phyloP scores from a whole-genome alignment of 2,888 invertebrate species.

The Alsophila aescularia region DNA sequence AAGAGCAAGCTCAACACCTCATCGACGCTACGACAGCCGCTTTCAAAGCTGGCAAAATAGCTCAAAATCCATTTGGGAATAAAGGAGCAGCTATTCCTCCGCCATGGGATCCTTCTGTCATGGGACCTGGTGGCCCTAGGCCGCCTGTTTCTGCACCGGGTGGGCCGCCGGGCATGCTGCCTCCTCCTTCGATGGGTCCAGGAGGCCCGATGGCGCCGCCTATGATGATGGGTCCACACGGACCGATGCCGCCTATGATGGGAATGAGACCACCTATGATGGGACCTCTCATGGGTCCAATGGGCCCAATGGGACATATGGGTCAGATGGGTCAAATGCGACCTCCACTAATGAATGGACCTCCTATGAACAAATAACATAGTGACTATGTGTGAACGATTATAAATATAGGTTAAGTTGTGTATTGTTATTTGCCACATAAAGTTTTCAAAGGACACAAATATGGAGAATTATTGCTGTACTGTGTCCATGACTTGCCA shows the following conservation, averaged over 20 bases:
- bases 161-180: slow-evolving; percentile 87
- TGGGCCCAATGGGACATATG: slow-evolving; percentile 89
- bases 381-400: slow-evolving; percentile 59
- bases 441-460: no score
- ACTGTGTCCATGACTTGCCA: not conserved
- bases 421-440: slow-evolving; percentile 1
- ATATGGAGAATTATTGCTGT: not conserved
- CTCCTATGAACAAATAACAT: slow-evolving; percentile 49
- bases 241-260: slow-evolving; percentile 88
- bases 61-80: slow-evolving; percentile 94
- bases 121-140: slow-evolving; percentile 82
- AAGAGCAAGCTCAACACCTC: slow-evolving; percentile 99
- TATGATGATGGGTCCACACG: slow-evolving; percentile 93
- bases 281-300: slow-evolving; percentile 85
- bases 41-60: slow-evolving; percentile 98
- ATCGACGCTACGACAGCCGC: slow-evolving; percentile 99
- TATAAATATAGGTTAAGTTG: not conserved
- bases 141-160: slow-evolving; percentile 82
- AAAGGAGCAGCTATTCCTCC: slow-evolving; percentile 93
- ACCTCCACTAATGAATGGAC: slow-evolving; percentile 91
- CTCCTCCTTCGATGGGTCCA: slow-evolving; percentile 85
- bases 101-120: slow-evolving; percentile 87
- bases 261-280: slow-evolving; percentile 87
- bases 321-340: slow-evolving; percentile 79
- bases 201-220: slow-evolving; percentile 89